Conservation (phyloP, 2,113 vertebrate genomes). For the Peromyscus californicus region DNA sequence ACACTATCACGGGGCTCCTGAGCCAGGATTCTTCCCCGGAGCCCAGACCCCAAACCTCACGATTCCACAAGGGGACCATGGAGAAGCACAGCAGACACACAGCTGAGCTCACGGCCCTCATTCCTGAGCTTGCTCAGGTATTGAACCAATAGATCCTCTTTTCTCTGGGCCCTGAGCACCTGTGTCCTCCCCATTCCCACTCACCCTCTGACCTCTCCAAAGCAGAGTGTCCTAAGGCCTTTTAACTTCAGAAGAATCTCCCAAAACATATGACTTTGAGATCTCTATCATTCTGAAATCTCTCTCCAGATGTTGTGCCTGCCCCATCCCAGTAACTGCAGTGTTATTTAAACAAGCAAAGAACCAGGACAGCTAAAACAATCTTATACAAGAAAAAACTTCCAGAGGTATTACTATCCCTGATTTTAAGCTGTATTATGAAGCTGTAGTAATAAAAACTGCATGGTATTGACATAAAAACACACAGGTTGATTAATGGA, state of each 20-base stretch:
- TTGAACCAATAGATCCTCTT: rapidly evolving
- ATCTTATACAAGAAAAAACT: no score
- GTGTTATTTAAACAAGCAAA: no score
- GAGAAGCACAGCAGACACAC: background rate
- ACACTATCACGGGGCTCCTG: background rate
- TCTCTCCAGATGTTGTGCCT: background rate
- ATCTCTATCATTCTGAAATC: background rate
- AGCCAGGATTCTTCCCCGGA: background rate
- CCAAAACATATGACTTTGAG: background rate
- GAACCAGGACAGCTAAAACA: no score
- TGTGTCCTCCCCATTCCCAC: background rate
- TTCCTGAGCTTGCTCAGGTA: background rate
- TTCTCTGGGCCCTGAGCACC: background rate
- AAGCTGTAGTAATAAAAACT: no score
- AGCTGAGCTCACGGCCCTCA: rapidly evolving
- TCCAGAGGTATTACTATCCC: no score
- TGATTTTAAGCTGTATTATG: no score
- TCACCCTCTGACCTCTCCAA: background rate
- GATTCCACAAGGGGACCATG: background rate
- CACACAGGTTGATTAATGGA: no score
- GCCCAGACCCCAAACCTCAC: background rate
- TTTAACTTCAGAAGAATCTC: background rate
- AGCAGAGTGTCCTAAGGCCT: background rate
- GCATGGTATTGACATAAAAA: no score
- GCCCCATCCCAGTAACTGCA: no score